Conservation (phyloP, 2,113 vertebrate genomes). For the Sinocyclocheilus maitianheensis region DNA sequence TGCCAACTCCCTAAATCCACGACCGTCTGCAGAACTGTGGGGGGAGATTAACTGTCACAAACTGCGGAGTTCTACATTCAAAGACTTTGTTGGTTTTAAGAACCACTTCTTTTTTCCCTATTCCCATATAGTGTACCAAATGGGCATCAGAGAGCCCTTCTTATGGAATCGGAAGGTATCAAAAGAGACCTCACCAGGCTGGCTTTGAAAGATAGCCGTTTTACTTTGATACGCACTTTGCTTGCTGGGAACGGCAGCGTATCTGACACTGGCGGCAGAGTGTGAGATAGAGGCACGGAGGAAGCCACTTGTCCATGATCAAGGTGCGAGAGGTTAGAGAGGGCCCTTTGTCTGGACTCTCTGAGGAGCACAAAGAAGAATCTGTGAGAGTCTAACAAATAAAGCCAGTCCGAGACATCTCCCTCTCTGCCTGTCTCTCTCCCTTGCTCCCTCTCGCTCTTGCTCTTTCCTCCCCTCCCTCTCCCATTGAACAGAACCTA, state of each 20-base stretch:
- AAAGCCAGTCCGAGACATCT: slow-evolving; percentile 62
- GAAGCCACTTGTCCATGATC: slow-evolving; percentile 64
- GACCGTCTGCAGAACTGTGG: slow-evolving; percentile 73
- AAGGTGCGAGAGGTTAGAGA: slow-evolving; percentile 63
- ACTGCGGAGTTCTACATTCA: slow-evolving; percentile 74
- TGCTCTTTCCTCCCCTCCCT: slow-evolving; percentile 44
- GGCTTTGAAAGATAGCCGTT: slow-evolving; percentile 73
- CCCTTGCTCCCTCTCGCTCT: slow-evolving; percentile 53
- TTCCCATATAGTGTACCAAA: slow-evolving; percentile 49
- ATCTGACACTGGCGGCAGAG: slow-evolving; percentile 65
- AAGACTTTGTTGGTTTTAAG: slow-evolving; percentile 71
- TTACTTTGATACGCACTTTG: slow-evolving; percentile 61
- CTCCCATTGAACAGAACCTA: slow-evolving; percentile 65
- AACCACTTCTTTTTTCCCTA: slow-evolving; percentile 53
- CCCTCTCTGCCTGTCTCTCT: slow-evolving; percentile 50
- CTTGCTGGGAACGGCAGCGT: slow-evolving; percentile 63
- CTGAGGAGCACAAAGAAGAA: slow-evolving; percentile 53
- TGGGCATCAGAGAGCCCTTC: slow-evolving; percentile 57
- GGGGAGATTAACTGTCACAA: slow-evolving; percentile 74
- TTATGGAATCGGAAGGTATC: slow-evolving; percentile 73
- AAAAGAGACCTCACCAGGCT: slow-evolving; percentile 75
- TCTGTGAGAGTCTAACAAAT: slow-evolving; percentile 61
- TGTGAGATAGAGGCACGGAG: slow-evolving; percentile 52
- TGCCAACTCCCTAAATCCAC: slow-evolving; percentile 75
- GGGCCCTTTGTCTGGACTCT: slow-evolving; percentile 60